Evolutionary conservation across 2,113 vertebrate genomes (phyloP).

Genomic region (Muntiacus muntjak): DNA sequence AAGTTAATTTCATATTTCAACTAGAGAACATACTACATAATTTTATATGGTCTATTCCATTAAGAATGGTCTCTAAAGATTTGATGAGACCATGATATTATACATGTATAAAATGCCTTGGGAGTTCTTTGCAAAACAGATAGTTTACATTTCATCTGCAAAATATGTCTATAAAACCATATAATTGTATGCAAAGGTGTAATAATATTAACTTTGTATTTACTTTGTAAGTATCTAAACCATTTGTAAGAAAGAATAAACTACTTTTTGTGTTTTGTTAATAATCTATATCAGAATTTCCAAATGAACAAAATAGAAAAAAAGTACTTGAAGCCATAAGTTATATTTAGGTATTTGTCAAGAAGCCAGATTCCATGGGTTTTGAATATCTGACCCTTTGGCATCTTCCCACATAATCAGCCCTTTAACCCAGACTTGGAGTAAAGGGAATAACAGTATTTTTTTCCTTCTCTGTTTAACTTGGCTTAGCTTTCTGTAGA

Average conservation of each 20-base stretch:
- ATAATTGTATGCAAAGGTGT: background rate
- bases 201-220: background rate
- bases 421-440: slow-evolving; percentile 79
- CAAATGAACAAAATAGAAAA: slow-evolving; percentile 48
- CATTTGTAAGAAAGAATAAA: slow-evolving; percentile 38
- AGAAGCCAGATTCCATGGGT: slow-evolving; percentile 63
- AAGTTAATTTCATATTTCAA: background rate
- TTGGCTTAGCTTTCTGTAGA: slow-evolving; percentile 78
- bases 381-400: slow-evolving; percentile 74
- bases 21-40: background rate
- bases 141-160: background rate
- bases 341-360: slow-evolving; percentile 79
- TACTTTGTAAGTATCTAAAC: slow-evolving; percentile 19
- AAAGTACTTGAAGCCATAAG: slow-evolving; percentile 55
- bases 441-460: slow-evolving; percentile 76
- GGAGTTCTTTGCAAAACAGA: background rate
- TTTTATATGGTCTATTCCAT: background rate
- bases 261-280: slow-evolving; percentile 44
- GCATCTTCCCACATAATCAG: slow-evolving; percentile 72
- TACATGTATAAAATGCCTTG: background rate
- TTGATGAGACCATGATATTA: background rate
- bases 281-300: slow-evolving; percentile 56
- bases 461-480: slow-evolving; percentile 78
- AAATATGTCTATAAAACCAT: background rate
- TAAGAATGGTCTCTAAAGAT: background rate